Base-by-base conservation (phyloP, 2,113 vertebrate species). In the Strix aluco region DNA sequence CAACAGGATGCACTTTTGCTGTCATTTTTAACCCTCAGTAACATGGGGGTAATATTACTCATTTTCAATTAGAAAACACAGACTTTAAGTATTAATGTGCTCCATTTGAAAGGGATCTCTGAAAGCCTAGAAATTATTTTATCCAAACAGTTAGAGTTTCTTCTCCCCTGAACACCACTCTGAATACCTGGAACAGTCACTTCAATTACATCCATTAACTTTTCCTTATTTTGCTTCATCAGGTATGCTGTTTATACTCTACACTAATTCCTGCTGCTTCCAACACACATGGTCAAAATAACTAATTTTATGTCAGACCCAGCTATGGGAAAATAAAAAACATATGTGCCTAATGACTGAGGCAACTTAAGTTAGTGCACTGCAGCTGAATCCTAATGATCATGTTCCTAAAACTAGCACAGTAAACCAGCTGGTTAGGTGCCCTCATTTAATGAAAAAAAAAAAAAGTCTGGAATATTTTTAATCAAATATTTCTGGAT, bases 351-450 rank as follows among this genome's bases (percentile, higher is more conserved):
- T 94, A 97, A 96, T 88, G 81, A 54, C 55, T 52, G 86, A 55
- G 66, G 57, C 90, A 92, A 72, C 51, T 92, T 86, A 94, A 92
- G 63, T 92, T 94, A 81, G 78, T 80, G n/a, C 55, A 17, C 58
- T 94, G 71, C 86, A 96, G 90, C 74, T 86, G 66, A 83, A 88
- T 65, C 75, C 81, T 95, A 95, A 95, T 87, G 55, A 91, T 61
- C 11, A 7, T 70, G 72, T 61, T 88, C 66, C 83, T 96, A 67
- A 91, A 90, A 88, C 79, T 13, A 73, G 27, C 54, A 62, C 59
- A 44, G 52, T 69, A 74, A 94, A 93, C 54, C 46, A 85, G 85
- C 15, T 83, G 9, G 14, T 89, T 88, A 85, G 81, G 59, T 86
- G 67, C 65, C 55, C 61, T 59, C 36, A 58, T 85, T 87, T 95